These are phyloP conservation scores for Drosophila lacertosa DNA, from an alignment of 1,140 invertebrate genomes.

Conservation along the genomic window DNA sequence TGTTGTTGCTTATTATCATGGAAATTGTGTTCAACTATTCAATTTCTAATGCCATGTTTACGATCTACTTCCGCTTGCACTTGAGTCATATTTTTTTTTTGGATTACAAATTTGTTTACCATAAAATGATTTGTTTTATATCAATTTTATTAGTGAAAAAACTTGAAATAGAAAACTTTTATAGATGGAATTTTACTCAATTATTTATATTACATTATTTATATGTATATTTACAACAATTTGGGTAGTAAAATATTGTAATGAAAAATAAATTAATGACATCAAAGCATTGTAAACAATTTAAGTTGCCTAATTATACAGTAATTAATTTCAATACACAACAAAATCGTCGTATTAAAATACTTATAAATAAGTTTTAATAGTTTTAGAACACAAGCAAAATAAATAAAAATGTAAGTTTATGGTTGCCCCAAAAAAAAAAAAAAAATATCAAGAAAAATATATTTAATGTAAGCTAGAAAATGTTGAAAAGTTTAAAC, in stretches of 20 bases:
- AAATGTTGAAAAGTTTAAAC: constrained; percentile 67
- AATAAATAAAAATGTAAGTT: constrained; percentile 42
- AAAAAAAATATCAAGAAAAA: constrained; percentile 21
- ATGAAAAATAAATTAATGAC: neutral
- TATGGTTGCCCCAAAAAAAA: constrained; percentile 46
- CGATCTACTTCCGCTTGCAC: too few species aligned
- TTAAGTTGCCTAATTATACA: neutral
- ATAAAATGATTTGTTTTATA: too few species aligned
- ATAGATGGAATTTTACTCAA: too few species aligned
- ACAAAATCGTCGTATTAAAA: too few species aligned
- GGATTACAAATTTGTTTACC: too few species aligned
- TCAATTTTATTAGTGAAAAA: too few species aligned
- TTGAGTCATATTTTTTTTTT: too few species aligned
- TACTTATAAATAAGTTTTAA: neutral
- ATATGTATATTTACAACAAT: neutral
- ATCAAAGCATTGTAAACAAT: constrained; percentile 8
- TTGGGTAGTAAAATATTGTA: neutral
- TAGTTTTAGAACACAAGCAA: constrained; percentile 35
- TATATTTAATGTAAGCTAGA: constrained; percentile 30
- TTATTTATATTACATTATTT: too few species aligned
- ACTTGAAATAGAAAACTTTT: too few species aligned
- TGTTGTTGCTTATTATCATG: too few species aligned
- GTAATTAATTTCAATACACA: constrained; percentile 2
- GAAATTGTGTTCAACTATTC: too few species aligned
- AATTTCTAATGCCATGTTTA: too few species aligned